These are phyloP conservation scores for Leptogaster cylindrica DNA, from an alignment of 2,888 invertebrate species.

Conservation along the genomic window DNA sequence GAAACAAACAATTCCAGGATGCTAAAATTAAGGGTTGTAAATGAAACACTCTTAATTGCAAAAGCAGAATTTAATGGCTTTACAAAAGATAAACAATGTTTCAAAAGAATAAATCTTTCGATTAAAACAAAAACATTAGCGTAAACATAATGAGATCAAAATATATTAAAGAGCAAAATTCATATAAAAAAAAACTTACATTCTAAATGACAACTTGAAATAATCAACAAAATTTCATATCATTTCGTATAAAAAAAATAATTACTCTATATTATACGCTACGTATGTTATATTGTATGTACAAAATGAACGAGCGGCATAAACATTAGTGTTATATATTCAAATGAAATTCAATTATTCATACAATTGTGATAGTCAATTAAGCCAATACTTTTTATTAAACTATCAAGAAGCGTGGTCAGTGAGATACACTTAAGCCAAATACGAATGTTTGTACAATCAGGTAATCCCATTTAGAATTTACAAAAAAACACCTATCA, in stretches of 20 bases:
- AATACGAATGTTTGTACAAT: constrained; percentile 25
- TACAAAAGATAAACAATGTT: constrained; percentile 26
- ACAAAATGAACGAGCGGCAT: constrained; percentile 22
- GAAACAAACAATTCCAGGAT: not conserved
- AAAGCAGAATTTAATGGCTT: constrained; percentile 38
- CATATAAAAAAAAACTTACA: constrained; percentile 32
- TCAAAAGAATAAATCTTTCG: constrained; percentile 36
- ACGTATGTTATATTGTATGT: constrained; percentile 33
- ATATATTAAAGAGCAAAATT: constrained; percentile 45
- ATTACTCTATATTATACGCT: constrained; percentile 32
- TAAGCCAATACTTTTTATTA: constrained; percentile 8
- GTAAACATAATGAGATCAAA: constrained; percentile 45
- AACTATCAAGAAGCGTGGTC: constrained; percentile 19
- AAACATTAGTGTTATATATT: constrained; percentile 17
- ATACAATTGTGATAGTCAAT: constrained; percentile 8
- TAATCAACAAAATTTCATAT: constrained; percentile 44
- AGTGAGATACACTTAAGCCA: constrained; percentile 1
- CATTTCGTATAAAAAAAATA: constrained; percentile 33
- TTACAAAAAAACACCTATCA: constrained; percentile 34
- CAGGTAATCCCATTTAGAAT: constrained; percentile 17
- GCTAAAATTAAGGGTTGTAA: not conserved
- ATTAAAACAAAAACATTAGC: constrained; percentile 39
- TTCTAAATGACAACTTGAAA: constrained; percentile 43
- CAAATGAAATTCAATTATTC: constrained; percentile 1
- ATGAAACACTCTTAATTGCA: constrained; percentile 2